These are phyloP conservation scores for Tiphia femorata DNA, from an alignment of 2,888 invertebrate species.

Conservation along the genomic window DNA sequence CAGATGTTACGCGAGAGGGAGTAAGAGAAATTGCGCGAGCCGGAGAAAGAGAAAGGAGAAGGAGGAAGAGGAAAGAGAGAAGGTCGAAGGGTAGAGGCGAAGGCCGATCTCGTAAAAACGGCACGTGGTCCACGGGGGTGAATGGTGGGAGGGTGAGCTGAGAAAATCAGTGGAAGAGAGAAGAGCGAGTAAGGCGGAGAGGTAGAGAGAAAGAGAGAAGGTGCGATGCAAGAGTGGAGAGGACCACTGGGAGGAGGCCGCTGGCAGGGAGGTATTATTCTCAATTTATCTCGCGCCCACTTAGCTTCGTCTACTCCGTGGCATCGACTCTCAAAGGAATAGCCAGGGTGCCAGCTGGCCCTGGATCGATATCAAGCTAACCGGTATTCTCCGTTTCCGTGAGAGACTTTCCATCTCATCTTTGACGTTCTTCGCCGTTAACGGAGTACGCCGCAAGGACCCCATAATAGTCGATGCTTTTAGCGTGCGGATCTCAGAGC, in stretches of 20 bases:
- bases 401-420: neutral
- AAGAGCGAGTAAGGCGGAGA: neutral
- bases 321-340: slow-evolving; percentile 40
- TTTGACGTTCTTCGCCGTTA: too few relatives aligned
- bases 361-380: slow-evolving; percentile 32
- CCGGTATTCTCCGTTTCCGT: slow-evolving; percentile 21
- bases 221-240: too few relatives aligned
- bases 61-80: too few relatives aligned
- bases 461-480: neutral
- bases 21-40: too few relatives aligned
- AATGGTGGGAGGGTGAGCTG: too few relatives aligned
- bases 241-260: too few relatives aligned
- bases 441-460: too few relatives aligned
- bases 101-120: slow-evolving; percentile 37
- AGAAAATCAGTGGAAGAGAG: too few relatives aligned
- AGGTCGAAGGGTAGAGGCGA: slow-evolving; percentile 7
- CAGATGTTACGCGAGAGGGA: slow-evolving; percentile 37
- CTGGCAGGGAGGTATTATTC: slow-evolving; percentile 39
- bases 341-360: slow-evolving; percentile 33
- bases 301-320: slow-evolving; percentile 34
- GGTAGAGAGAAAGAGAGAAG: neutral
- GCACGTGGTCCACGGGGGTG: slow-evolving; percentile 27
- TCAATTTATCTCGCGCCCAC: slow-evolving; percentile 45
- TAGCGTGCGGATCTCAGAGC: too few relatives aligned
- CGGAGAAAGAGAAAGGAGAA: too few relatives aligned